Evolutionary conservation across 2,113 vertebrate genomes (phyloP).

Genomic region (Loxodonta africana): DNA sequence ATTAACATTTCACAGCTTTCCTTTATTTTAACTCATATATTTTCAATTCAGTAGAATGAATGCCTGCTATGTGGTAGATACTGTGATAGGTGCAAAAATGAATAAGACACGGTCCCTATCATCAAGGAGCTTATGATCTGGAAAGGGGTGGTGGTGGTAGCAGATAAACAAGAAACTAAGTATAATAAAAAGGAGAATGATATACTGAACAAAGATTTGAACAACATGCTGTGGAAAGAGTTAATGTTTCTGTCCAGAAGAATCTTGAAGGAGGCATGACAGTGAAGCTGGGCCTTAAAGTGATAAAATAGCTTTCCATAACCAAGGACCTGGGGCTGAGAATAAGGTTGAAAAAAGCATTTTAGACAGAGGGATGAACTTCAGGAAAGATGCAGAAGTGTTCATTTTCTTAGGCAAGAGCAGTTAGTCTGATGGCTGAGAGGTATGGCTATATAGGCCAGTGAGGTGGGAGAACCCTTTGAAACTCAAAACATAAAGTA

Average conservation of each 20-base stretch:
- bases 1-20: constrained; percentile 73
- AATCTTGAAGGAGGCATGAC: constrained; percentile 53
- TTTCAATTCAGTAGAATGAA: constrained; percentile 76
- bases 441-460: background rate
- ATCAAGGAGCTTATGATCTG: constrained; percentile 81
- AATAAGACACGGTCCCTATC: constrained; percentile 86
- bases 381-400: background rate
- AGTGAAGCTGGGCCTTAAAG: constrained; percentile 34
- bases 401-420: constrained; percentile 34
- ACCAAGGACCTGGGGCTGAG: background rate
- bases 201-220: constrained; percentile 72
- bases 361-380: background rate
- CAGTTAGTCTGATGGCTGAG: constrained; percentile 15
- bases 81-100: constrained; percentile 79
- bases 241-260: constrained; percentile 53
- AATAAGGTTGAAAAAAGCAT: constrained; percentile 26
- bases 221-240: constrained; percentile 74
- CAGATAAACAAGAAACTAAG: constrained; percentile 66
- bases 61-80: constrained; percentile 75
- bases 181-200: constrained; percentile 53
- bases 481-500: constrained; percentile 57
- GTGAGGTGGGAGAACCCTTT: constrained; percentile 20
- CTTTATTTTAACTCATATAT: constrained; percentile 70
- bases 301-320: constrained; percentile 42
- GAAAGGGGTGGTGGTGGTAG: constrained; percentile 64